Evolutionary conservation across 1,140 invertebrate genomes (phyloP).

Genomic region (Sweltsa coloradensis): DNA sequence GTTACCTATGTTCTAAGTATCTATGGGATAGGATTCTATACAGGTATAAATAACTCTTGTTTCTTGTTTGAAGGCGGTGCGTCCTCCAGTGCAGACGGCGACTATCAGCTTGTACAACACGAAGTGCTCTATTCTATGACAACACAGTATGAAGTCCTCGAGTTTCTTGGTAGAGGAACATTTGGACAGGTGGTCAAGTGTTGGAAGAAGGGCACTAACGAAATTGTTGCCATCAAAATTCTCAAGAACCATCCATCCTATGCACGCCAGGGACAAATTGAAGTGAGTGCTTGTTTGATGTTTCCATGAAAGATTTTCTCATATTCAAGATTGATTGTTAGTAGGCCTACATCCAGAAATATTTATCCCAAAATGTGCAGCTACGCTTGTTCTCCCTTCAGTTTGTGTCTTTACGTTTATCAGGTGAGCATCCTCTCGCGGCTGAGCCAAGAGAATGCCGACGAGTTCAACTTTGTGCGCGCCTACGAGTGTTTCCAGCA

Average conservation of each 20-base stretch:
- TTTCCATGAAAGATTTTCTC: background rate
- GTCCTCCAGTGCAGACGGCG: constrained; percentile 75
- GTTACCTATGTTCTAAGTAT: background rate
- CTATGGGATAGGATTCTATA: background rate
- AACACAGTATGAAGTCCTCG: constrained; percentile 91
- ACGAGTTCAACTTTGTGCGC: constrained; percentile 99
- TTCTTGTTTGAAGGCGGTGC: no score
- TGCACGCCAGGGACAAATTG: constrained; percentile 98
- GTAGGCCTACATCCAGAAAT: no score
- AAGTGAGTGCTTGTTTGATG: constrained; percentile 52
- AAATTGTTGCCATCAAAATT: constrained; percentile 99
- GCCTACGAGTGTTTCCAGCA: constrained; percentile 99
- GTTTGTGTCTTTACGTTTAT: constrained; percentile 15
- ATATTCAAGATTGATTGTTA: background rate
- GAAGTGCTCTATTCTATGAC: constrained; percentile 93
- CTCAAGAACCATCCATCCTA: constrained; percentile 99
- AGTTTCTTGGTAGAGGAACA: constrained; percentile 95
- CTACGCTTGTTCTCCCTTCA: constrained; percentile 8
- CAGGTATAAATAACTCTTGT: constrained; percentile 9
- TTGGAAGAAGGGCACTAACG: constrained; percentile 99
- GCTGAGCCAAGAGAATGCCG: constrained; percentile 97
- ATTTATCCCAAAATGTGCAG: no score
- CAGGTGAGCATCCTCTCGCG: constrained; percentile 91
- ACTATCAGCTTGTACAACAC: constrained; percentile 96
- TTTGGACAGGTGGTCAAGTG: constrained; percentile 99